Evolutionary conservation across 2,113 vertebrate species (phyloP), one percentile per base, ranked within the genome.

Genomic region (Paratilapia polleni): DNA sequence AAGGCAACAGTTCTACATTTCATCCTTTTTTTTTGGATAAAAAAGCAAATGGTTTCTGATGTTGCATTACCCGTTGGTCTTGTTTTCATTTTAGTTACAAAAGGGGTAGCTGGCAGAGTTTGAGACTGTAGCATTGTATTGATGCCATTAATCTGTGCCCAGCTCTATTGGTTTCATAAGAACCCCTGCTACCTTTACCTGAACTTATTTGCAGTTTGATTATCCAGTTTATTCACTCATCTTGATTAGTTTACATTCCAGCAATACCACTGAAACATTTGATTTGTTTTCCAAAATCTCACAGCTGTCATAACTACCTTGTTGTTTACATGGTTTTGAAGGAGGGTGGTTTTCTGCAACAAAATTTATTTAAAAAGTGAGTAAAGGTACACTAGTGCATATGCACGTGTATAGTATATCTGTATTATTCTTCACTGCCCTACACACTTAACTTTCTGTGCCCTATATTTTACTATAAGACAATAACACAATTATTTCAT

Each of bases 1-100:
- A 77, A 64, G n/a, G 26, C 14, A 64, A 73, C 19, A 9, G n/a
- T 87, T 90, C 78, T 78, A 77, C 38, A 81, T 79, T 61, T 68
- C 59, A 31, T 66, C 31, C 17, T 78, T 83, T n/a, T 77, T 70
- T 80, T 84, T 57, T 58, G 3, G 34, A 6, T 34, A 4, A 34
- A 34, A 34, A 34, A 34, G n/a, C n/a, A n/a, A n/a, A n/a, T n/a
- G n/a, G n/a, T n/a, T n/a, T n/a, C n/a, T n/a, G n/a, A n/a, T n/a
- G n/a, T n/a, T n/a, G n/a, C n/a, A n/a, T n/a, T n/a, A n/a, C n/a
- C n/a, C n/a, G n/a, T n/a, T n/a, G n/a, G n/a, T n/a, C n/a, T n/a
- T n/a, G n/a, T n/a, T n/a, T n/a, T n/a, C n/a, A n/a, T n/a, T n/a
- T n/a, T n/a, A n/a, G n/a, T n/a, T n/a, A n/a, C n/a, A n/a, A n/a